Base-by-base conservation (phyloP, 2,113 vertebrate species). In the Tichodroma muraria region DNA sequence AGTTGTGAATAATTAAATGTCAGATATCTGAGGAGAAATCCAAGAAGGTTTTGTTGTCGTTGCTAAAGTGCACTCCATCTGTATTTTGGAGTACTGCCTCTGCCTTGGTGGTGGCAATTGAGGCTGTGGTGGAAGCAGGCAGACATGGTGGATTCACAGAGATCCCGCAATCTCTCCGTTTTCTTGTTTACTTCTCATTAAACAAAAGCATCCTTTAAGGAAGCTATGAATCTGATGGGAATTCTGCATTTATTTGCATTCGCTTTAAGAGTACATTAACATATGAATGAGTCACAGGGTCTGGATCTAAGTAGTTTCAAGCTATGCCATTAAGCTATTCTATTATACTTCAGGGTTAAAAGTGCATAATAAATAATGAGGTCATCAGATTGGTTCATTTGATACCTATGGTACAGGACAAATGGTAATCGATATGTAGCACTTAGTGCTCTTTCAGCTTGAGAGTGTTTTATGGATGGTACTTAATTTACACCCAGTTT, bases 401-500 rank as follows among this genome's bases (percentile, higher is more conserved):
- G 83, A 92, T 90, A 83, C 52, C 87, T 88, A 52, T n/a, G 92
- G 59, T 57, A 53, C 75, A 79, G 72, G 45, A 33, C 53, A 88
- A 85, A 72, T 54, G n/a, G 49, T 78, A 85, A 95, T 96, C 91
- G 94, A 95, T 96, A 95, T 5, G 28, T 88, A 92, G 90, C 90
- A 93, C 93, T 94, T 94, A 91, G 64, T 76, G 53, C 65, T 84
- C 31, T 95, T 93, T 83, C 45, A 94, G 53, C 53, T 73, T 72
- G 38, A 79, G 57, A 63, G 50, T 90, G 37, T 76, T 95, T 94
- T 92, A 69, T 64, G 56, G 80, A 80, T 6, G 2, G 22, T 56
- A 42, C 47, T 95, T 83, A 90, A 80, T 94, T 92, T 90, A 82
- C 89, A 59, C 33, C 10, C 54, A 50, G 18, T 75, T 89, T 78